Base-by-base conservation (phyloP, 2,113 vertebrate species). In the Caretta caretta region DNA sequence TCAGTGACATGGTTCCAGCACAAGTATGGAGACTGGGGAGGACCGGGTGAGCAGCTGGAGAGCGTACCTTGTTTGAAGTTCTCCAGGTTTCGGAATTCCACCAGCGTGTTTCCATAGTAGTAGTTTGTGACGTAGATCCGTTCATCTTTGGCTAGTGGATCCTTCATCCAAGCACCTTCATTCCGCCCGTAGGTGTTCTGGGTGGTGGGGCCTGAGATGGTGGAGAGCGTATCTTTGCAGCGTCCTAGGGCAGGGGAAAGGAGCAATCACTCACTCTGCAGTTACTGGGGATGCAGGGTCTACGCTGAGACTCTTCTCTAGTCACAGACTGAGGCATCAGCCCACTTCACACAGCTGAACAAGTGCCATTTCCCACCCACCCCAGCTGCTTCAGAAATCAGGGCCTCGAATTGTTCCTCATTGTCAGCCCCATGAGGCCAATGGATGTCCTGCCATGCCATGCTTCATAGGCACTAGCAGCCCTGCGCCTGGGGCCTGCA, bases 161-260 rank as follows among this genome's bases (percentile, higher is more conserved):
- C 99, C 98, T 99, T 99, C 99, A 99, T 99, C 99, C 99, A 99
- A 20, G 99, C 99, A 3, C 99, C 99, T 93, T 99, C 99, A 0
- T 98, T 99, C 87, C 98, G 98, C 81, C 99, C 99, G 0, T 99
- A 99, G 0, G 98, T 99, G 98, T 99, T 99, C 97, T 99, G 99
- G n/a, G 99, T 99, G 78, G 98, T 98, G 1, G 99, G 99, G 31
- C 99, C 99, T 0, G 99, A 99, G 96, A 99, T 99, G 3, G 99
- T 99, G 90, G 99, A 99, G 91, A 99, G 97, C 0, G 99, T 99
- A 98, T 99, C 99, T 91, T 99, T 99, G 97, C 99, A 99, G 91
- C 99, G 98, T n/a, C 98, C 99, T 99, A 95, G 49, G 59, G 14
- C 62, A 92, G 22, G 83, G 57, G 56, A 48, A 72, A 48, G 49